A percentile compares a stretch with the other conserved stretches of the same genome.
Conservation (phyloP, 2,113 vertebrate species). For the Sebastes schlegelii region DNA sequence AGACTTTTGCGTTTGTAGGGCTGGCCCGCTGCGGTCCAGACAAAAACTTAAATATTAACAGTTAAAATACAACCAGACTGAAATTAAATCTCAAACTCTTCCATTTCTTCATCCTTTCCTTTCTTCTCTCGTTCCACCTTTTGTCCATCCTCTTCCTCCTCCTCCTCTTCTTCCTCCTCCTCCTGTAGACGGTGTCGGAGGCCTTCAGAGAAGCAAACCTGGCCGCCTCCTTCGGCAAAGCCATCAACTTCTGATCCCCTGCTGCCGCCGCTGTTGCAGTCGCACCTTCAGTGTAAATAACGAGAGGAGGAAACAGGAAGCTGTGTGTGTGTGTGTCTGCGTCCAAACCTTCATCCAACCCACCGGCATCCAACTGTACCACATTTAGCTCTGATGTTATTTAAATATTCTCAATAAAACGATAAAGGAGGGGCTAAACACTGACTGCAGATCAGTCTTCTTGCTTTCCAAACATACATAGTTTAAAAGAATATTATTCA, state of each 20-base stretch:
- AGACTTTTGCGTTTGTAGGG: too few species aligned
- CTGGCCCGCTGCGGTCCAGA: too few species aligned
- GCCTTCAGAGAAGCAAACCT: slow-evolving; percentile 99
- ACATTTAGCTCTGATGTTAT: slow-evolving; percentile 65
- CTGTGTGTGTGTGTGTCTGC: background rate
- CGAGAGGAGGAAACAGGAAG: slow-evolving; percentile 38
- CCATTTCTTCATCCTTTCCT: too few species aligned
- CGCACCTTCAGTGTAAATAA: slow-evolving; percentile 60
- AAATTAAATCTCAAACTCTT: background rate
- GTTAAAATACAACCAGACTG: background rate
- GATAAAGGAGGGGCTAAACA: slow-evolving; percentile 33
- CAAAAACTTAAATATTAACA: background rate
- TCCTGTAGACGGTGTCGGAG: slow-evolving; percentile 95
- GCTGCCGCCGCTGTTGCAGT: slow-evolving; percentile 51
- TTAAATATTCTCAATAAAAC: slow-evolving; percentile 70
- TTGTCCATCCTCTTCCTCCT: background rate
- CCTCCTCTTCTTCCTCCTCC: rapidly evolving
- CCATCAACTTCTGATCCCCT: slow-evolving; percentile 93
- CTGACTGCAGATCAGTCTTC: slow-evolving; percentile 55
- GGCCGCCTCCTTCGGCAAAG: slow-evolving; percentile 96
- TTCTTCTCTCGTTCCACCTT: background rate
- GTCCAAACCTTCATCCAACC: background rate
- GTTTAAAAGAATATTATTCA: slow-evolving; percentile 22
- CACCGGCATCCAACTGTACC: slow-evolving; percentile 19
- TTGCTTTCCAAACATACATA: slow-evolving; percentile 1